A percentile compares a stretch with the other conserved stretches of the same genome.
phyloP scores from a whole-genome alignment of 30 jellyfish, hydroid and myxozoan genomes.

The Rhopilema esculentum region DNA sequence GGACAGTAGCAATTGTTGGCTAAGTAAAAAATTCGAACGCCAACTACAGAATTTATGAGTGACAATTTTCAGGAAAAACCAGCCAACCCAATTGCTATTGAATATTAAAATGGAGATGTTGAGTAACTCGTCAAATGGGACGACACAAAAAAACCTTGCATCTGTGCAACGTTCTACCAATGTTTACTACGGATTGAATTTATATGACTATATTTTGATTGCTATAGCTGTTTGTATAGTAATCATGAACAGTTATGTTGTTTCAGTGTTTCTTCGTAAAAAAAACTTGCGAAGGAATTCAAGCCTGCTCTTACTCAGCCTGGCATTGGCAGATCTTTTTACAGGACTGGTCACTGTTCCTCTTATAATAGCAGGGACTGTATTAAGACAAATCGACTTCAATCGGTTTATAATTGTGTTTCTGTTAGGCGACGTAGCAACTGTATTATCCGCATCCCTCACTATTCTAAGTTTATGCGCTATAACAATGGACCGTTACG shows the following conservation, averaged over 20 bases:
- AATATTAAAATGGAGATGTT: not conserved
- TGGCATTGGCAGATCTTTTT: conserved; percentile 70
- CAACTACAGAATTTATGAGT: not conserved
- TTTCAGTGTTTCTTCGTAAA: conserved; percentile 62
- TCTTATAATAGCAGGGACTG: conserved; percentile 27
- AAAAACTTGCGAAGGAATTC: conserved; percentile 54
- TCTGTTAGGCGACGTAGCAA: conserved; percentile 61
- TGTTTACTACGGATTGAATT: not conserved
- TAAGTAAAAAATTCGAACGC: not conserved
- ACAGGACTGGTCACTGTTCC: conserved; percentile 79
- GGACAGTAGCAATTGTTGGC: not conserved
- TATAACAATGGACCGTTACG: conserved; percentile 66
- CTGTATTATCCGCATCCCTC: conserved; percentile 57
- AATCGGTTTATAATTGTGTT: conserved; percentile 15
- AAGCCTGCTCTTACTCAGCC: conserved; percentile 56
- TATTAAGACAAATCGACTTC: conserved; percentile 5
- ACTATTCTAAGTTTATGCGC: conserved; percentile 64
- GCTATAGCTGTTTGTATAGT: conserved; percentile 39
- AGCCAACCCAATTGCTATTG: not conserved
- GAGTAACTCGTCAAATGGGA: not conserved
- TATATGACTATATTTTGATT: conserved; percentile 20
- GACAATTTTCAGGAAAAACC: not conserved
- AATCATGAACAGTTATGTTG: conserved; percentile 53
- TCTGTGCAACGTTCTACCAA: not conserved
- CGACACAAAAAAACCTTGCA: not conserved